Evolutionary conservation across 2,888 invertebrate species (phyloP), one percentile per base, ranked within the genome.

Genomic region (Gonocerus acuteangulatus): DNA sequence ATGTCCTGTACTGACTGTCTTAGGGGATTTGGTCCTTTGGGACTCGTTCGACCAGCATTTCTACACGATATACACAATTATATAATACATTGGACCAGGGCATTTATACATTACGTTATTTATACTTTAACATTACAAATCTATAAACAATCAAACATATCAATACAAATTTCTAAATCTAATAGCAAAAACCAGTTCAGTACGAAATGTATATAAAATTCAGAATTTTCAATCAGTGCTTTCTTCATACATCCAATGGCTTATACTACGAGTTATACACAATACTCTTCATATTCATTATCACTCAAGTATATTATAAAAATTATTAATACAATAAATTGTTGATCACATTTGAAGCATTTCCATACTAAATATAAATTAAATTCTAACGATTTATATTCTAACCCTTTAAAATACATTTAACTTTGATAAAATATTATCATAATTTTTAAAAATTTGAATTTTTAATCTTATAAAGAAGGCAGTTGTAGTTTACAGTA

Each of bases 31-130:
- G 56, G 56, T 56, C 56, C 56, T 44, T 22, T 13, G 13, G 13
- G n/a, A 42, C 48, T 18, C 4, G 22, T n/a, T 9, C 4, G 4
- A 21, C 48, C 22, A 56, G 27, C 42, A 56, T 56, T 56, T 56
- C 23, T 56, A 56, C 56, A 56, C 21, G 44, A 32, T 59, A 59
- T 59, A 59, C 48, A 48, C 48, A 59, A 23, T 39, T 21, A 36
- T 48, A 48, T 59, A 39, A 39, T 59, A 48, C 48, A 59, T 59
- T 59, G 59, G 59, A 59, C 59, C 48, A 59, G 59, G 36, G 15
- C 13, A n/a, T 57, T 36, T 59, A 45, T 57, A 57, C 15, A 45
- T 45, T 32, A 42, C 32, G 21, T 42, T 45, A 57, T 45, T 45
- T 45, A 57, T 27, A 57, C 42, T 21, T 59, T 19, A 48, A n/a